phyloP scores from a whole-genome alignment of 2,113 vertebrate species.

The Hiodon tergisus region DNA sequence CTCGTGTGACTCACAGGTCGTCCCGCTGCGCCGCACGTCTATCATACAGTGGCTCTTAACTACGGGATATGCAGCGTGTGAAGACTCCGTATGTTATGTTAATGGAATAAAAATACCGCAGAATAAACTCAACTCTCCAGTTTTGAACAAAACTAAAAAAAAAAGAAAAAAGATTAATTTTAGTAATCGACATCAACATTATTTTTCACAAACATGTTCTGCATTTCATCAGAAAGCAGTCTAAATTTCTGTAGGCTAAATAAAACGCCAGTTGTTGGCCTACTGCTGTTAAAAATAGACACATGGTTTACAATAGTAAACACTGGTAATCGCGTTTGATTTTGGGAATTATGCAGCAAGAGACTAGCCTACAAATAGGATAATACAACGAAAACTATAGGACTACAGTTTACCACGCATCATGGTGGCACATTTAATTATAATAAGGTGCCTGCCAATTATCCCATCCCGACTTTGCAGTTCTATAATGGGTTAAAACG shows the following conservation, averaged over 20 bases:
- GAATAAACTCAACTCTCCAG: slow-evolving; percentile 5
- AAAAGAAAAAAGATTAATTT: no score
- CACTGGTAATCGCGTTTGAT: not conserved
- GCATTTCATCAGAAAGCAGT: no score
- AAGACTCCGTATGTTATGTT: slow-evolving; percentile 10
- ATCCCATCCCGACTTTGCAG: not conserved
- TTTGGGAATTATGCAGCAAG: not conserved
- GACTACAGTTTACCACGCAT: not conserved
- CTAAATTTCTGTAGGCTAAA: no score
- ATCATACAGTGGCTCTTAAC: slow-evolving; percentile 37
- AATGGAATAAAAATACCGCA: not conserved
- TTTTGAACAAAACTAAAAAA: not conserved
- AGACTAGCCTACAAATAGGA: no score
- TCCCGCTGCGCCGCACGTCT: slow-evolving; percentile 12
- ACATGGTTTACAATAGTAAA: not conserved
- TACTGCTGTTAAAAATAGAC: not conserved
- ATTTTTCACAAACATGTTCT: no score
- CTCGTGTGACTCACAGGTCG: slow-evolving; percentile 23
- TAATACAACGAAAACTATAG: not conserved
- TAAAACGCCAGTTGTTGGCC: not conserved
- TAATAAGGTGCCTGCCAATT: no score
- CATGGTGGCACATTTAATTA: no score
- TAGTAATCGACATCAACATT: no score
- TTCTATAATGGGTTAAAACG: not conserved
- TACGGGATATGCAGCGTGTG: slow-evolving; percentile 21